Base-by-base conservation (phyloP, 2,888 invertebrate genomes). In the Fissipunctia ypsillon region DNA sequence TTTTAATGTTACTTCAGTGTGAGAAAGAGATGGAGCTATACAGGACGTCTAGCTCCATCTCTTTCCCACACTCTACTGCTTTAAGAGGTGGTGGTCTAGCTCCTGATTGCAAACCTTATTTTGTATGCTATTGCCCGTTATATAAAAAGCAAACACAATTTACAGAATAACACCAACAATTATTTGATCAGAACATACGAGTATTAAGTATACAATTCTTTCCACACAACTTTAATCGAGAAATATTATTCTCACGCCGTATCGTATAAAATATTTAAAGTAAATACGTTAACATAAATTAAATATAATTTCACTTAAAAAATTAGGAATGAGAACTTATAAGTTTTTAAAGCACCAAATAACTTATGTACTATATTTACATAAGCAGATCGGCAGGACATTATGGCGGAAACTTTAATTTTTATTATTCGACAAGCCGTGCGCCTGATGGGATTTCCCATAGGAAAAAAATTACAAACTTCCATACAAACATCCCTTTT, bases 361-460 rank as follows among this genome's bases (percentile, higher is more conserved):
- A 0, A 63, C 80, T 80, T 81, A 81, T 71, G 61, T 71, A 81
- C 84, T 81, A 81, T 80, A 80, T 80, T 81, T 81, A 84, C 80
- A 84, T 9, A n/a, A 45, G 56, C 54, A 70, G 45, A 38, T 25
- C 0, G 1, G 1, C 38, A 63, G 38, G 28, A 83, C 57, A 31
- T 48, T 3, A 10, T 1, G 14, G 38, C 52, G 64, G 50, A 74
- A 10, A 28, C 3, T 1, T 12, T 14, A 6, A 48, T 35, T 43
- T 25, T 54, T 25, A 50, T 50, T 50, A 50, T n/a, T 48, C 22
- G 48, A 48, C 10, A 3, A 1, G 10, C 10, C 22, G 19, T 14
- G 41, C 6, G 7, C 4, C 7, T 9, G 38, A 38, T 38, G 35
- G 35, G 5, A 35, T 38, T 38, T 6, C 9, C 7, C 38, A 38